Evolutionary conservation across 2,888 invertebrate genomes (phyloP).

Genomic region (Sesia apiformis): DNA sequence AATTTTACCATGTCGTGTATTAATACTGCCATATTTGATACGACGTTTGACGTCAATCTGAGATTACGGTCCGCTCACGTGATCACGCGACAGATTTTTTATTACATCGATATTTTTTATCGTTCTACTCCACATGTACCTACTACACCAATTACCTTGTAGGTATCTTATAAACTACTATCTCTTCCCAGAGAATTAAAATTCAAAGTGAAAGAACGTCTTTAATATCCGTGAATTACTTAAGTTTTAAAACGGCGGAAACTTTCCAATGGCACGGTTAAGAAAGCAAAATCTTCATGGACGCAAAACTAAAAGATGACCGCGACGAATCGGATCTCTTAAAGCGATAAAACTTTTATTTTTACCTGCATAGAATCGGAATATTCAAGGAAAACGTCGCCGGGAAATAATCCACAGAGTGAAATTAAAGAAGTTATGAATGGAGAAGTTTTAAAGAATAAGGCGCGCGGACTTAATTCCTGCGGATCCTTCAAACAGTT

Average conservation of each 20-base stretch:
- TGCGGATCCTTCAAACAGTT: conserved; percentile 28
- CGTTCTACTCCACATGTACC: too few relatives aligned
- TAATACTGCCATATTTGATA: too few relatives aligned
- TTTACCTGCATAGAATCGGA: conserved; percentile 40
- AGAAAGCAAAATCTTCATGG: not conserved
- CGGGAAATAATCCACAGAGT: conserved; percentile 25
- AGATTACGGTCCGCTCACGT: too few relatives aligned
- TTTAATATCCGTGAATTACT: not conserved
- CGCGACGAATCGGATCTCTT: conserved; percentile 13
- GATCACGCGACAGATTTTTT: too few relatives aligned
- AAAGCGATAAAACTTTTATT: conserved; percentile 38
- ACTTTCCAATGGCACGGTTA: not conserved
- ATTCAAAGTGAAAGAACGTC: not conserved
- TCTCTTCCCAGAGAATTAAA: too few relatives aligned
- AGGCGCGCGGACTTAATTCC: conserved; percentile 20
- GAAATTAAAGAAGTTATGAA: conserved; percentile 54
- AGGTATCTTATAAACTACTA: too few relatives aligned
- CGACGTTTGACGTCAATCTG: too few relatives aligned
- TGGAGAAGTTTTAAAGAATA: conserved; percentile 28
- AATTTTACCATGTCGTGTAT: too few relatives aligned
- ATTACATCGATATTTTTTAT: too few relatives aligned
- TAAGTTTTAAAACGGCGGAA: not conserved
- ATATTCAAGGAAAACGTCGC: conserved; percentile 15
- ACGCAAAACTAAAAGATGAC: conserved; percentile 20
- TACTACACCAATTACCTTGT: too few relatives aligned